Conservation (phyloP, 2,888 invertebrate genomes). For the Philaethria dido region DNA sequence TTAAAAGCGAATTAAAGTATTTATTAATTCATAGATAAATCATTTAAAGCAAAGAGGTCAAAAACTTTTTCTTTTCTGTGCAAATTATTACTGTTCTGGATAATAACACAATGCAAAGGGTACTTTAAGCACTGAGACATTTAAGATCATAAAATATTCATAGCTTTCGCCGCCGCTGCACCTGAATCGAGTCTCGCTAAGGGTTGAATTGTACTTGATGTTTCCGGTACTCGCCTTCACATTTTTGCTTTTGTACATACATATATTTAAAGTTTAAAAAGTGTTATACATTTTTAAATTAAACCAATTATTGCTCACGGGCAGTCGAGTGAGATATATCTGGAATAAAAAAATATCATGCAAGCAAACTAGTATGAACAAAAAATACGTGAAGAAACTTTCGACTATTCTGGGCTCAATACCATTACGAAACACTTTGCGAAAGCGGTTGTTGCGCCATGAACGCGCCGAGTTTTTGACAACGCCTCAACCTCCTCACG, state of each 20-base stretch:
- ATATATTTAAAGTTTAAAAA: conserved; percentile 18
- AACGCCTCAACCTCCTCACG: conserved; percentile 47
- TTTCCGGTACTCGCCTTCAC: conserved; percentile 33
- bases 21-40: neutral
- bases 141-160: conserved; percentile 39
- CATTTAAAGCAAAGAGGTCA: neutral
- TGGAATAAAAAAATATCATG: conserved; percentile 24
- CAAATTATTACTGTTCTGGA: conserved; percentile 18
- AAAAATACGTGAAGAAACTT: conserved; percentile 68
- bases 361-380: conserved; percentile 52
- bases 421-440: conserved; percentile 71
- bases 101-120: conserved; percentile 20
- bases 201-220: conserved; percentile 33
- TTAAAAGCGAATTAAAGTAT: neutral
- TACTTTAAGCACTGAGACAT: conserved; percentile 27
- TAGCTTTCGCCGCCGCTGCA: conserved; percentile 25
- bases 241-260: conserved; percentile 23
- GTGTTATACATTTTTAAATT: conserved; percentile 2
- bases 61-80: neutral
- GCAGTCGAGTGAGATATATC: conserved; percentile 13
- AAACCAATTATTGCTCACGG: neutral
- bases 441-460: conserved; percentile 73
- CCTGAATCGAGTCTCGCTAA: conserved; percentile 30
- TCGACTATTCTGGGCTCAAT: conserved; percentile 70
- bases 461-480: conserved; percentile 51